Base-by-base conservation (phyloP, 2,888 invertebrate genomes). In the Mesorhabditis spiculigera region DNA sequence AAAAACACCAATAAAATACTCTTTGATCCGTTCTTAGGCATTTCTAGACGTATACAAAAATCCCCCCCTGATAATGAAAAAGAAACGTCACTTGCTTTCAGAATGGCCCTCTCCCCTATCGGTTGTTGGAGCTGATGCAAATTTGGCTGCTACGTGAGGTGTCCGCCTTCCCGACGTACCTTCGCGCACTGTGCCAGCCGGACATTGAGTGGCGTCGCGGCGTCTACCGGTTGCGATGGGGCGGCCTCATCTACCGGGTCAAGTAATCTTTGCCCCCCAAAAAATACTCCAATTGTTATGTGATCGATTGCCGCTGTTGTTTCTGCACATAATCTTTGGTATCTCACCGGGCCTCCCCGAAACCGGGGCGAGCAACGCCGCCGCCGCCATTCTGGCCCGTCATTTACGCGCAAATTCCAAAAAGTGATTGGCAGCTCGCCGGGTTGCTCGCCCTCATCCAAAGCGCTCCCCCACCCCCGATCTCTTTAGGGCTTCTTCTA, bases 61-160 rank as follows among this genome's bases (percentile, higher is more conserved):
- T 28, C 1, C 28, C 28, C 28, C 28, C 8, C 28, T 63, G 8
- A 10, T 10, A n/a, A 63, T n/a, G 28, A 63, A 63, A 63, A 28
- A n/a, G 28, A 28, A 28, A 1, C 28, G 28, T 28, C 28, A 58
- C 63, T 68, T 62, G 28, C n/a, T 74, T 82, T 72, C 77, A 83
- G 82, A 83, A 84, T 69, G 81, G 81, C 4, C 91, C 94, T 63
- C 89, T 96, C 79, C 93, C 95, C 28, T 95, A 96, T 88, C 93
- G 92, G 82, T 94, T 95, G 89, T 92, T 93, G 86, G 94, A 95
- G 87, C 97, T 94, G 87, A 91, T 95, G 68, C 90, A 94, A 70
- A 94, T 93, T 45, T 98, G 97, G 97, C 88, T 94, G 84, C 92
- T 95, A 88, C 91, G 95, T 75, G 97, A 97, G 89, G 89, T 91